A percentile compares a stretch with the other conserved stretches of the same genome.
phyloP scores from a whole-genome alignment of 1,140 invertebrate genomes.

The Leptestheria dahalacensis region DNA sequence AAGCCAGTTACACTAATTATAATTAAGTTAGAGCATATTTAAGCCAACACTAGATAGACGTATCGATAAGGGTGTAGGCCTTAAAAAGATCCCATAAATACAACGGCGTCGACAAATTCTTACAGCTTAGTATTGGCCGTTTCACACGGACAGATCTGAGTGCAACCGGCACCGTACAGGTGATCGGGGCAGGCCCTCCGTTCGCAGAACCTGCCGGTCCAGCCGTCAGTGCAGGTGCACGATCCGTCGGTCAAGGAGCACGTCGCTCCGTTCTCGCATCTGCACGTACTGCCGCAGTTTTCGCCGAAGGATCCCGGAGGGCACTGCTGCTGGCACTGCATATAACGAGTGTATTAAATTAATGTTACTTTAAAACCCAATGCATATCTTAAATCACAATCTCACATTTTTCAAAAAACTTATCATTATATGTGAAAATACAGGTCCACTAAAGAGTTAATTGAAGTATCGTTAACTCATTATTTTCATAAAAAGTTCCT shows the following conservation, averaged over 20 bases:
- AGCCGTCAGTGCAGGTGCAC: slow-evolving; percentile 53
- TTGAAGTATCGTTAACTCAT: too few species aligned
- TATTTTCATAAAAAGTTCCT: too few species aligned
- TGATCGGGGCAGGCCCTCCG: slow-evolving; percentile 45
- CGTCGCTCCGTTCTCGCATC: slow-evolving; percentile 56
- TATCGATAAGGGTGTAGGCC: neutral
- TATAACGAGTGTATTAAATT: slow-evolving; percentile 20
- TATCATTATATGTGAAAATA: too few species aligned
- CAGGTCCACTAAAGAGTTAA: too few species aligned
- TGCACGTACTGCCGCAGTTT: slow-evolving; percentile 54
- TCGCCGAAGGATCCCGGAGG: slow-evolving; percentile 54
- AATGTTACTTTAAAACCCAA: too few species aligned
- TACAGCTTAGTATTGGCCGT: slow-evolving; percentile 51
- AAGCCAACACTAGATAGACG: too few species aligned
- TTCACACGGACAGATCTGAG: slow-evolving; percentile 56
- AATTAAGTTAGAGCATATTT: too few species aligned
- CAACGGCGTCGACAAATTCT: slow-evolving; percentile 23
- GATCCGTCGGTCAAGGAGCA: slow-evolving; percentile 51
- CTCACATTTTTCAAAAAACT: too few species aligned
- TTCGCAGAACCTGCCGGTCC: slow-evolving; percentile 47
- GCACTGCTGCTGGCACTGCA: slow-evolving; percentile 60
- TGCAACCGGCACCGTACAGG: slow-evolving; percentile 53
- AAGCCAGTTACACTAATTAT: too few species aligned
- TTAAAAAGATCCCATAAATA: neutral
- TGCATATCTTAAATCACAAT: too few species aligned